Percentiles rank a stretch among this genome's conserved stretches.
Evolutionary conservation across 1,140 invertebrate genomes (phyloP).

Genomic region (Drosophila subobscura): DNA sequence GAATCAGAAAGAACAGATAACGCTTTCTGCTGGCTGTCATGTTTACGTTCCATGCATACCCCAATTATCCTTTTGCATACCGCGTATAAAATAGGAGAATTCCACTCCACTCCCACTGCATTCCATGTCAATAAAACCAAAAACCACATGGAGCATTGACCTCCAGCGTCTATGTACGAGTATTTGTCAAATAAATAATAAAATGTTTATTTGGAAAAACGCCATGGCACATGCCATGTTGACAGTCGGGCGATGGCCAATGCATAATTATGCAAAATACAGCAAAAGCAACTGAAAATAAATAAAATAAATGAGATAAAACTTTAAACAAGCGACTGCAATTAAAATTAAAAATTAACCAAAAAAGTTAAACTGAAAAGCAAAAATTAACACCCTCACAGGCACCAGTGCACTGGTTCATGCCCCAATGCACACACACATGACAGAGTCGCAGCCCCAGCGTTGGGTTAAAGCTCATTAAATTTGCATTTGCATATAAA

Average conservation of each 20-base stretch:
- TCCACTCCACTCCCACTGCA: conserved; percentile 18
- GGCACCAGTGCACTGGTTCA: conserved; percentile 1
- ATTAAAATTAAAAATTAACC: conserved; percentile 81
- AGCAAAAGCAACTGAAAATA: not conserved
- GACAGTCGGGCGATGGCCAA: conserved; percentile 34
- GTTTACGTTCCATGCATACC: not conserved
- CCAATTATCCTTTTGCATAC: no score
- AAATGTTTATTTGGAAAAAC: conserved; percentile 45
- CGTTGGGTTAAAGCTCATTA: conserved; percentile 74
- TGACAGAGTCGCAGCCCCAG: not conserved
- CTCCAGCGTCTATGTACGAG: conserved; percentile 1
- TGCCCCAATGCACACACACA: not conserved
- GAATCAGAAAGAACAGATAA: no score
- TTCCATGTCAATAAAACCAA: conserved; percentile 2
- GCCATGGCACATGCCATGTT: conserved; percentile 41
- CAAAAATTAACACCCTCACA: conserved; percentile 53
- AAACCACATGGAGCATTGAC: not conserved
- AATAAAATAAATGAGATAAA: conserved; percentile 46
- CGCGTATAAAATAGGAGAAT: conserved; percentile 8
- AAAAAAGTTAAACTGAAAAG: conserved; percentile 53
- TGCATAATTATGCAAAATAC: conserved; percentile 75
- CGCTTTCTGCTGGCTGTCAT: no score
- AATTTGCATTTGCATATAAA: conserved; percentile 76
- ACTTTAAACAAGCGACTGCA: conserved; percentile 65
- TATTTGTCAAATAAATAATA: conserved; percentile 62